Conservation (phyloP, 2,113 vertebrate genomes). For the Plecturocebus donacophilus region DNA sequence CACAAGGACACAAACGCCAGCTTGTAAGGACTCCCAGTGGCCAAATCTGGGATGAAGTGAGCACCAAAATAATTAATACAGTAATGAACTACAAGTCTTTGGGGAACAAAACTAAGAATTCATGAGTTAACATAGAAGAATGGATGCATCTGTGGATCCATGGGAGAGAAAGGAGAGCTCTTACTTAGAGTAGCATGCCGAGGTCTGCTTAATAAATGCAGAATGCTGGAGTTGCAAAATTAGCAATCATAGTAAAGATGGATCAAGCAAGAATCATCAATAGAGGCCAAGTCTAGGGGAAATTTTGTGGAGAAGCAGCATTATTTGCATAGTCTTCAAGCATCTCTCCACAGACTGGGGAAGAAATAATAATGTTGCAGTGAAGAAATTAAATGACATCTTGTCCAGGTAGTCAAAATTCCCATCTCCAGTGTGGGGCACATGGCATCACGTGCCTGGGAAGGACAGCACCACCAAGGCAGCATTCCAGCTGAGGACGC, state of each 20-base stretch:
- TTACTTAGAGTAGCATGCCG: neutral
- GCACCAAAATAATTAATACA: neutral
- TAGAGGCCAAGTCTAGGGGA: neutral
- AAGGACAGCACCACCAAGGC: rapidly evolving
- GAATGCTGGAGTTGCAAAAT: neutral
- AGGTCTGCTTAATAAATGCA: neutral
- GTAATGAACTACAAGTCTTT: neutral
- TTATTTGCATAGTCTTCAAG: neutral
- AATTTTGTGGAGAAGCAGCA: neutral
- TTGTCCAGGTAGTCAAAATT: neutral
- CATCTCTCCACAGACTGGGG: neutral
- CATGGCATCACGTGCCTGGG: neutral
- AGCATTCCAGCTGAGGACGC: neutral
- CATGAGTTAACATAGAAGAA: neutral
- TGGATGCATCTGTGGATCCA: neutral
- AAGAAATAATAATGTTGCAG: neutral
- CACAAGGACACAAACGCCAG: neutral
- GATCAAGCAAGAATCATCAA: neutral
- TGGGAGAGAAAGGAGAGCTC: neutral
- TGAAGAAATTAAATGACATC: neutral
- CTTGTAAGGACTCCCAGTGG: neutral
- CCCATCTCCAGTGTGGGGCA: neutral
- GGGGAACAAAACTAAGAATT: neutral
- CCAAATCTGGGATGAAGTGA: neutral
- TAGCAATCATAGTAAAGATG: neutral